Percentiles rank a stretch among this genome's conserved stretches.
Evolutionary conservation across 2,888 invertebrate genomes (phyloP).

Genomic region (Eupithecia exiguata): DNA sequence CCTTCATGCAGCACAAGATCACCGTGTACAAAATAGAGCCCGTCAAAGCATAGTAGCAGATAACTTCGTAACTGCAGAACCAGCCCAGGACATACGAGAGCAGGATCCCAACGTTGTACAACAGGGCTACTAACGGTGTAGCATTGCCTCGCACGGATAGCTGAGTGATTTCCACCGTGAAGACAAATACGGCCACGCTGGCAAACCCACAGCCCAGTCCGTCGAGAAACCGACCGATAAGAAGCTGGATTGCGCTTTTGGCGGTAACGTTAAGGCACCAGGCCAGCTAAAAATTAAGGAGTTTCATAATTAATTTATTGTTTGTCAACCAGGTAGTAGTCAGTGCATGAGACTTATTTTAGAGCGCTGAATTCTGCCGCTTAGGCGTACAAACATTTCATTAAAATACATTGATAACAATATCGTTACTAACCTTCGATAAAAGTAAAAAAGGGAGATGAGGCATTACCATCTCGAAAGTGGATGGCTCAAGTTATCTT

Average conservation of each 20-base stretch:
- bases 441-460: no score
- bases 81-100: constrained; percentile 53
- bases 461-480: no score
- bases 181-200: constrained; percentile 76
- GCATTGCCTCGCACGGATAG: constrained; percentile 47
- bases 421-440: no score
- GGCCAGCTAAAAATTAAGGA: constrained; percentile 47
- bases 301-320: no score
- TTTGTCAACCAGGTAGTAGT: no score
- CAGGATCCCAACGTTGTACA: constrained; percentile 49
- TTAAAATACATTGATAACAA: no score
- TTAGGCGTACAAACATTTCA: no score
- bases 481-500: no score
- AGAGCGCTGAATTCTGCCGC: no score
- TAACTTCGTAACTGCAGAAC: constrained; percentile 52
- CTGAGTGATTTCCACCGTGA: constrained; percentile 77
- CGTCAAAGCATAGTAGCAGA: constrained; percentile 51
- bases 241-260: constrained; percentile 51
- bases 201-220: constrained; percentile 62
- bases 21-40: constrained; percentile 43
- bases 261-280: constrained; percentile 56
- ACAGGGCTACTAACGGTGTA: constrained; percentile 33
- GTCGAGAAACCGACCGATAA: constrained; percentile 73
- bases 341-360: no score
- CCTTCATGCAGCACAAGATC: constrained; percentile 47